Evolutionary conservation across 2,888 invertebrate genomes (phyloP), one percentile per base, ranked within the genome.

Genomic region (Tyria jacobaeae): DNA sequence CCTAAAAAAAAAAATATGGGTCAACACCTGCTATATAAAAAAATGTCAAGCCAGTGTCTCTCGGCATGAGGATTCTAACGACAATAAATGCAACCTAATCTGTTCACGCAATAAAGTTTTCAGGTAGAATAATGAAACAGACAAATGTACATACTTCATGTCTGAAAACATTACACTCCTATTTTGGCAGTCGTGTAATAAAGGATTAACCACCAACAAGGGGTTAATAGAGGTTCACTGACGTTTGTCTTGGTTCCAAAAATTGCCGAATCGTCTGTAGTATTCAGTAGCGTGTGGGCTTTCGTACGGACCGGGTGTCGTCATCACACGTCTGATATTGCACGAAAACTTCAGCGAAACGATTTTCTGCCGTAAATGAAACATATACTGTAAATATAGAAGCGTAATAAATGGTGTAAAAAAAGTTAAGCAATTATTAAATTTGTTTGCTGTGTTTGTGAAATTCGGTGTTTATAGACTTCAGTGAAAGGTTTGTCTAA

Each of bases 251-350:
- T 37, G 1, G 12, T 24, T 21, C 21, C 44, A 34, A 52, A 50
- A 27, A 31, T 37, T 52, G 17, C 48, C 35, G 35, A 53, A 47
- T 47, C 14, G 25, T 37, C 47, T 17, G 37, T 35, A 59, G 53
- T 53, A 48, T 53, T 57, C 59, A 59, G 59, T 59, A 48, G 52
- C 59, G 10, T 37, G 24, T 53, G 15, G 6, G 47, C 52, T 59
- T 59, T 59, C 59, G n/a, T 14, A 24, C n/a, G 12, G 47, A 10
- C 5, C 25, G 59, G 59, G 52, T 44, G 59, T 59, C 34, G 17
- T 21, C 27, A 6, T 44, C 55, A 0, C 9, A 17, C 21, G 44
- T 27, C 34, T 15, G n/a, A 7, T 27, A 15, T 25, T 21, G 9
- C 14, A 9, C 59, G 52, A 35, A 34, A 59, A 59, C 53, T 52